Percentiles rank a stretch among this genome's conserved stretches.
Conservation (phyloP, 2,888 invertebrate species). For the Myopa testacea region DNA sequence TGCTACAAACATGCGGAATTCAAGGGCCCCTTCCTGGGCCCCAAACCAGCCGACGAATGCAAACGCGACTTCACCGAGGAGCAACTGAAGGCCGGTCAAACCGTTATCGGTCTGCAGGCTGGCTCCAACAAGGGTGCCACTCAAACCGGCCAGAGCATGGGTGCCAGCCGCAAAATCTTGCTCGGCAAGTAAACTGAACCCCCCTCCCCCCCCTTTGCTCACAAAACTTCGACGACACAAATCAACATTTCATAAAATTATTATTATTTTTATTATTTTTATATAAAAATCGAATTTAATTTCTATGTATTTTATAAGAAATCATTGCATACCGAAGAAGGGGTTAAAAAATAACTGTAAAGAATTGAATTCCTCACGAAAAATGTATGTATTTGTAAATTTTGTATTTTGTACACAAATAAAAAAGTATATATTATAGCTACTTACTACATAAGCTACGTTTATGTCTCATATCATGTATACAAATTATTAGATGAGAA, state of each 20-base stretch:
- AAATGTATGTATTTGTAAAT: slow-evolving; percentile 26
- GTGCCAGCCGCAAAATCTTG: slow-evolving; percentile 90
- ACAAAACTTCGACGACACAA: background rate
- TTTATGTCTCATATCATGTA: background rate
- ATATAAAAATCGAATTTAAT: slow-evolving; percentile 11
- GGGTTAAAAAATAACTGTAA: slow-evolving; percentile 31
- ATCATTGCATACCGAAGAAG: background rate
- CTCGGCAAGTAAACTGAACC: slow-evolving; percentile 84
- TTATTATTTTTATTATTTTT: slow-evolving; percentile 24
- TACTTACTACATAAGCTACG: background rate
- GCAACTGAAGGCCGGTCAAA: slow-evolving; percentile 87
- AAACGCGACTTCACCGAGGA: slow-evolving; percentile 95
- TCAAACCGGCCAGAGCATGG: slow-evolving; percentile 91
- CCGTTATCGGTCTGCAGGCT: slow-evolving; percentile 92
- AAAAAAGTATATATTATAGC: slow-evolving; percentile 40
- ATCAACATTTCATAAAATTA: slow-evolving; percentile 28
- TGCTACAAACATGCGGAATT: slow-evolving; percentile 87
- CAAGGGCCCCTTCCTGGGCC: slow-evolving; percentile 90
- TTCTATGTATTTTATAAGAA: background rate
- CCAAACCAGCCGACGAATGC: slow-evolving; percentile 93
- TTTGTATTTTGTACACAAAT: slow-evolving; percentile 50
- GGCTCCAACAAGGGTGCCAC: slow-evolving; percentile 96
- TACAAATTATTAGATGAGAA: slow-evolving; percentile 8
- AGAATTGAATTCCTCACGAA: slow-evolving; percentile 5
- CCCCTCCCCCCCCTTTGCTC: background rate